phyloP scores from a whole-genome alignment of 2,888 invertebrate species.

The Cryptocephalus primarius region DNA sequence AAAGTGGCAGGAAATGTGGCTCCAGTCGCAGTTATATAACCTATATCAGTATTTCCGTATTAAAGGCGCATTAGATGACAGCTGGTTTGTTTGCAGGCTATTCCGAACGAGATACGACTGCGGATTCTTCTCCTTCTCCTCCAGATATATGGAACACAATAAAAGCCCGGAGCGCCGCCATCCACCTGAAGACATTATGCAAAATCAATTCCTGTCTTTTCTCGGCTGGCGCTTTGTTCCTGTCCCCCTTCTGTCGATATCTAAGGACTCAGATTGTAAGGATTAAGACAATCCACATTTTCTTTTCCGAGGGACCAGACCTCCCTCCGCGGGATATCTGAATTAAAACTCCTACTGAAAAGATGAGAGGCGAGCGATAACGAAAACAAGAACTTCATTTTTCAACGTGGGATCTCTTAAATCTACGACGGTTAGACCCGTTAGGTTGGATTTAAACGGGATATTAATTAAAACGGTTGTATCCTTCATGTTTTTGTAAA shows the following conservation, averaged over 20 bases:
- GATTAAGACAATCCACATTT: conserved; percentile 31
- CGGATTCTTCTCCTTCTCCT: conserved; percentile 25
- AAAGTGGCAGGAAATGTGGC: background rate
- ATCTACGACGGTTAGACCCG: too few relatives aligned
- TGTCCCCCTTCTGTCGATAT: conserved; percentile 24
- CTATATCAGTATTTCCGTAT: conserved; percentile 28
- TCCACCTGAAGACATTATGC: conserved; percentile 42
- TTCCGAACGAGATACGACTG: conserved; percentile 29
- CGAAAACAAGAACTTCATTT: background rate
- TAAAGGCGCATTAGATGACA: conserved; percentile 36
- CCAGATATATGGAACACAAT: conserved; percentile 39
- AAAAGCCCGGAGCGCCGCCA: conserved; percentile 24
- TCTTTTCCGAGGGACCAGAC: conserved; percentile 13
- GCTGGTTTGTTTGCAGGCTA: conserved; percentile 37
- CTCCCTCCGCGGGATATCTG: conserved; percentile 12
- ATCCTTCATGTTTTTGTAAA: too few relatives aligned
- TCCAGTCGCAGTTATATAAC: background rate
- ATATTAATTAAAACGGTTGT: too few relatives aligned
- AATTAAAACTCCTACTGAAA: conserved; percentile 10
- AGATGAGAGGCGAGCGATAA: background rate
- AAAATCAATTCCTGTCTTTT: conserved; percentile 40
- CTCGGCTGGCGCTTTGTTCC: conserved; percentile 30
- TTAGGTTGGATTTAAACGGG: too few relatives aligned
- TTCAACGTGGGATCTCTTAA: too few relatives aligned
- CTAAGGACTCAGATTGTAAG: conserved; percentile 31